phyloP scores from a whole-genome alignment of 2,888 invertebrate species.

The Hedychridium roseum region DNA sequence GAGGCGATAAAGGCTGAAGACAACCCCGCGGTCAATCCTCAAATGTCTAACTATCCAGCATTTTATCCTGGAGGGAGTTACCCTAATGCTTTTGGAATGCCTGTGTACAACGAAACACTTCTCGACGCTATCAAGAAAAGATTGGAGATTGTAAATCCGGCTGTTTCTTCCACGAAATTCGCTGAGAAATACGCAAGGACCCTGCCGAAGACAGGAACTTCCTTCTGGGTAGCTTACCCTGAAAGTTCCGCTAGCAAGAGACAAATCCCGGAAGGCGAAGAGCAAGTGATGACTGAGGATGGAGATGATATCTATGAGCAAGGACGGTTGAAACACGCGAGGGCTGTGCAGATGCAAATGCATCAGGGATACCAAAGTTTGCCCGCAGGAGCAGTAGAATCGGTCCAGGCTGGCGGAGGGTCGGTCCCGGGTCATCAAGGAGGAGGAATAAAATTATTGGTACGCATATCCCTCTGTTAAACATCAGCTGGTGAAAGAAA shows the following conservation, averaged over 20 bases:
- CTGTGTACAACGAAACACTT: conserved; percentile 48
- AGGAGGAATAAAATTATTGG: conserved; percentile 56
- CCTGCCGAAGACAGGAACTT: conserved; percentile 30
- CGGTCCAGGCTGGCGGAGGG: conserved; percentile 58
- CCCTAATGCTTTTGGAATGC: no score
- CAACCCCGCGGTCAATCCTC: not conserved
- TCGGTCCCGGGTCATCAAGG: conserved; percentile 53
- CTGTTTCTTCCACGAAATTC: conserved; percentile 8
- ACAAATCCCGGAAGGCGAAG: no score
- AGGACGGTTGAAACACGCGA: conserved; percentile 33
- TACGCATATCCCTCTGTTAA: no score
- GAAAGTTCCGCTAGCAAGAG: no score
- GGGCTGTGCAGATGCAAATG: conserved; percentile 56
- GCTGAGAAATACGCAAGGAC: conserved; percentile 16
- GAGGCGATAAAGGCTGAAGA: conserved; percentile 28
- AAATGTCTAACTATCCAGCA: conserved; percentile 9
- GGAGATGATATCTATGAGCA: no score
- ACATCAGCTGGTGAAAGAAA: no score
- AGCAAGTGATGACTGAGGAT: no score
- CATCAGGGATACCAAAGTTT: conserved; percentile 60
- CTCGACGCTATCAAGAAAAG: conserved; percentile 50
- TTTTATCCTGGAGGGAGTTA: not conserved
- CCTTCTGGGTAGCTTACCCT: conserved; percentile 48
- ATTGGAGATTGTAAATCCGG: conserved; percentile 25
- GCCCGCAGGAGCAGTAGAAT: conserved; percentile 55